Evolutionary conservation across 2,888 invertebrate species (phyloP).

Genomic region (Dolichomitus sp.): DNA sequence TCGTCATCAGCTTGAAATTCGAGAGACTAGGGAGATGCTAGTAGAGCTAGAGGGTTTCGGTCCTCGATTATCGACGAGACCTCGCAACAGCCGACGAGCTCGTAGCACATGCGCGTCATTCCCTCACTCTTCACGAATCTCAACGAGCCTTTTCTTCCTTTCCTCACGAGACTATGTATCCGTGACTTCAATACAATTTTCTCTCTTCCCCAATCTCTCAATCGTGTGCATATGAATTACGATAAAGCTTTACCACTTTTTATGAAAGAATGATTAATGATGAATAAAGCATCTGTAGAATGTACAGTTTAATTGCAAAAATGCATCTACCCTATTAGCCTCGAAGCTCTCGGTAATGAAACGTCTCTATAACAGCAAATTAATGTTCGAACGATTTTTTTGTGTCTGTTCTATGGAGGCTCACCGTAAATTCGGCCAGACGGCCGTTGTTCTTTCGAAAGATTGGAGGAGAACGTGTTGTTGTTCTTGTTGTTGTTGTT

Average conservation of each 20-base stretch:
- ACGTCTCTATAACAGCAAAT: neutral
- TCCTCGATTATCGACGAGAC: constrained; percentile 62
- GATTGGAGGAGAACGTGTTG: constrained; percentile 59
- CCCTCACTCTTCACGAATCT: constrained; percentile 26
- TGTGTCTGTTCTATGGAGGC: constrained; percentile 69
- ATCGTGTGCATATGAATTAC: neutral
- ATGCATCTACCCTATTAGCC: neutral
- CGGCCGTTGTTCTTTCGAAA: constrained; percentile 72
- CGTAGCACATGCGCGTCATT: constrained; percentile 46
- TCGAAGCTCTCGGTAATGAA: constrained; percentile 17
- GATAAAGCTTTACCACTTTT: neutral
- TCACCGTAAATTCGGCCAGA: constrained; percentile 83
- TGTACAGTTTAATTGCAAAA: constrained; percentile 1
- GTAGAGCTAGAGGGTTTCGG: constrained; percentile 32
- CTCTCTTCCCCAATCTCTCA: neutral
- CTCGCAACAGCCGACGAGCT: constrained; percentile 30
- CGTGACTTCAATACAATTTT: neutral
- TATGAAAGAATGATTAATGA: neutral
- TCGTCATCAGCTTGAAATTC: constrained; percentile 32
- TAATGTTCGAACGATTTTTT: constrained; percentile 29
- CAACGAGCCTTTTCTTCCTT: constrained; percentile 27
- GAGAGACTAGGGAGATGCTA: constrained; percentile 24
- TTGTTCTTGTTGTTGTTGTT: constrained; percentile 64
- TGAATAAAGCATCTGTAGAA: neutral
- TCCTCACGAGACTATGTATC: constrained; percentile 9